Conservation (phyloP, 1,140 invertebrate species). For the Panagrolaimus sp. region DNA sequence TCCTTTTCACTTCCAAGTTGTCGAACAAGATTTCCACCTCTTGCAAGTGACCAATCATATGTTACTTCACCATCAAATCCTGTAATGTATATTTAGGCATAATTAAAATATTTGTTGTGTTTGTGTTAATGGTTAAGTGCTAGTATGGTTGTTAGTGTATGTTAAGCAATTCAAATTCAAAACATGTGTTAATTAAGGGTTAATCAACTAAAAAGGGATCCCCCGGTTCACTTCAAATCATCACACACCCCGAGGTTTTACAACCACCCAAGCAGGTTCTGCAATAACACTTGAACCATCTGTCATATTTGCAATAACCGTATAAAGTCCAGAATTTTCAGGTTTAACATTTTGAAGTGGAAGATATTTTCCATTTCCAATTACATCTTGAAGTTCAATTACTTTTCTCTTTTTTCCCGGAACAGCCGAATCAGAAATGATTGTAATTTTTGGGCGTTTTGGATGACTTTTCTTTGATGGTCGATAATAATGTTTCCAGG, state of each 20-base stretch:
- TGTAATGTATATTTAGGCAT: neutral
- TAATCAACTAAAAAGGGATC: no score
- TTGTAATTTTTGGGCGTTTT: neutral
- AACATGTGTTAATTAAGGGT: no score
- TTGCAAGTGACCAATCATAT: conserved; percentile 55
- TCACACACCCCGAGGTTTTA: conserved; percentile 8
- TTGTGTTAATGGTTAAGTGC: no score
- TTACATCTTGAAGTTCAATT: conserved; percentile 10
- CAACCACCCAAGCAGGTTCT: neutral
- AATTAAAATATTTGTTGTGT: neutral
- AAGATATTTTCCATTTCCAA: conserved; percentile 5
- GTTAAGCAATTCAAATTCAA: conserved; percentile 1
- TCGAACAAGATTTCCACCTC: conserved; percentile 51
- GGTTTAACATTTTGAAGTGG: neutral
- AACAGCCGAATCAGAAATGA: neutral
- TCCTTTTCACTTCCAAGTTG: conserved; percentile 47
- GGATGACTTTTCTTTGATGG: neutral
- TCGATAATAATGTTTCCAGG: neutral
- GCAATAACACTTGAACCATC: conserved; percentile 1
- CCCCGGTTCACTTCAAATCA: no score
- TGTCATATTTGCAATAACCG: conserved; percentile 4
- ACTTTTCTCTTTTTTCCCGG: neutral
- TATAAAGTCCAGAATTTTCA: neutral
- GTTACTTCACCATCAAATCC: conserved; percentile 41
- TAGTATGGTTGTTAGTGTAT: neutral